Percentiles rank a stretch among this genome's conserved stretches.
Conservation (phyloP, 2,888 invertebrate genomes). For the Drosophila prolongata region DNA sequence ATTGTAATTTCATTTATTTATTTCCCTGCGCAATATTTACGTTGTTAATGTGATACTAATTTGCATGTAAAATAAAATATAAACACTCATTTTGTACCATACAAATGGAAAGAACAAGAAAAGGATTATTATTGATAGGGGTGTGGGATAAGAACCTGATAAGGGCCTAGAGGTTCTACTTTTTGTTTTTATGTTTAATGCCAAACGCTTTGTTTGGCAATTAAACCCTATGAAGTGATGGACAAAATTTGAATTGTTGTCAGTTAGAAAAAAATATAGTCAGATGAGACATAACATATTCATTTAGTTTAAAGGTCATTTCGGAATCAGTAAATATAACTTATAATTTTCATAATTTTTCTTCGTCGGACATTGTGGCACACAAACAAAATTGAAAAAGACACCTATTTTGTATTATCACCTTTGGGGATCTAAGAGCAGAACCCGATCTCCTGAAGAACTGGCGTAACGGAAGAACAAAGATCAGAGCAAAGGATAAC, state of each 20-base stretch:
- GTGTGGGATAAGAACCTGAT: not conserved
- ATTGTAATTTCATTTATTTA: constrained; percentile 65
- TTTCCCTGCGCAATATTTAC: constrained; percentile 63
- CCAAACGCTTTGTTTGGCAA: not conserved
- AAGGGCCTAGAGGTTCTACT: not conserved
- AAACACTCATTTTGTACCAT: constrained; percentile 47
- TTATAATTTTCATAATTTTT: no score
- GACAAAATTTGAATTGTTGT: no score
- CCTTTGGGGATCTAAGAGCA: not conserved
- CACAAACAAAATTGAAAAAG: not conserved
- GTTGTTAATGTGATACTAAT: constrained; percentile 75
- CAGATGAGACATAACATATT: no score
- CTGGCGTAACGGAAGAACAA: constrained; percentile 35
- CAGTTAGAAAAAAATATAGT: no score
- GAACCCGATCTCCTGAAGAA: constrained; percentile 11
- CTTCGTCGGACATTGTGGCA: no score
- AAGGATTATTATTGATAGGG: not conserved
- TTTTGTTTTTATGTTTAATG: no score
- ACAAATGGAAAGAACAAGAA: constrained; percentile 27
- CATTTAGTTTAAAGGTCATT: no score
- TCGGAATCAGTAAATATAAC: no score
- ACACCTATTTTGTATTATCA: constrained; percentile 8
- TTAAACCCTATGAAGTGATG: no score
- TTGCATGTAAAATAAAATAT: constrained; percentile 72
- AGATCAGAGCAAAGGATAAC: constrained; percentile 39